Evolutionary conservation across 2,797 vertebrate species (phyloP).

Genomic region (Enteromius anoplus): DNA sequence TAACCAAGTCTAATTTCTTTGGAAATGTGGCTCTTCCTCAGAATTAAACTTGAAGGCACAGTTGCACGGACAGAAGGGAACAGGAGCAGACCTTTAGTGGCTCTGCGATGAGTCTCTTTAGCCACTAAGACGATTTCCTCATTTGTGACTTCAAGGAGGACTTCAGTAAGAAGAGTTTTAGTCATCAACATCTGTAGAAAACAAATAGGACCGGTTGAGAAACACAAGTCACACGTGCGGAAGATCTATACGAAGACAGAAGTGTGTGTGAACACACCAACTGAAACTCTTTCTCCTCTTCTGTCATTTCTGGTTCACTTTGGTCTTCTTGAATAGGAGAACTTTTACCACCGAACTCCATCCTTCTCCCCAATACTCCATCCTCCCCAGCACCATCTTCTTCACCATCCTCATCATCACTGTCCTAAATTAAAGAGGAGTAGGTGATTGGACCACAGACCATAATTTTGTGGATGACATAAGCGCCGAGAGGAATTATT

Average conservation of each 20-base stretch:
- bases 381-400: constrained; percentile 79
- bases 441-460: background rate
- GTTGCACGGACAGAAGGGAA: constrained; percentile 64
- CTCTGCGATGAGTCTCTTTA: constrained; percentile 94
- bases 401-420: constrained; percentile 86
- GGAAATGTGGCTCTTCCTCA: constrained; percentile 56
- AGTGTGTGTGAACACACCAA: constrained; percentile 77
- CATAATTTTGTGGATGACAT: background rate
- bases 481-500: constrained; percentile 16
- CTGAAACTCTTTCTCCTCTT: constrained; percentile 96
- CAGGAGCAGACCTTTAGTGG: constrained; percentile 92
- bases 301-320: constrained; percentile 96
- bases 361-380: constrained; percentile 71
- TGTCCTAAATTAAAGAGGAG: constrained; percentile 75
- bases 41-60: constrained; percentile 64
- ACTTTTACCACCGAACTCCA: constrained; percentile 77
- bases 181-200: constrained; percentile 89
- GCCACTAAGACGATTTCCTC: constrained; percentile 95
- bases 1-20: constrained; percentile 41
- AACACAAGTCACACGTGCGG: background rate
- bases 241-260: background rate
- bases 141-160: constrained; percentile 96
- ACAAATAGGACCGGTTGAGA: background rate
- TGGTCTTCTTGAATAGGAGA: constrained; percentile 90
- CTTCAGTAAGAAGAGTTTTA: constrained; percentile 96